Base-by-base conservation (phyloP, 2,797 vertebrate species). In the Coregonus suidteri region DNA sequence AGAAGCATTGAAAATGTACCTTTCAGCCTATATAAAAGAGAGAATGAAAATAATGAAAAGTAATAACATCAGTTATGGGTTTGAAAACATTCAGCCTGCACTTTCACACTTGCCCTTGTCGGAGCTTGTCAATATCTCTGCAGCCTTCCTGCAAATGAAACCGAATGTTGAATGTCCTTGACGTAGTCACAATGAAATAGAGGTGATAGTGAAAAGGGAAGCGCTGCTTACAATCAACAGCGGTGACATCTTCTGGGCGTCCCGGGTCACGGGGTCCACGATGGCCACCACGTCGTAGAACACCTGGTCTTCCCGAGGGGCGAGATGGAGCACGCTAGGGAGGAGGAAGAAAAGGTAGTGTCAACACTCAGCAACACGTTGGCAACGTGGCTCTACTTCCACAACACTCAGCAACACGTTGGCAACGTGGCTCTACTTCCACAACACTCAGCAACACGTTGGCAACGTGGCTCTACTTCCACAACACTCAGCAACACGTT, bases 191-290 rank as follows among this genome's bases (percentile, higher is more conserved):
- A 53, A 79, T 65, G 73, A 30, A 13, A 77, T 18, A 7, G 52
- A 65, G 37, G 72, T 52, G 6, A 41, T 30, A 73, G n/a, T 0
- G 56, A 3, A 16, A 65, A 9, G 68, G 25, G 18, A 16, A 18
- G 25, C 3, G 13, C 9, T 64, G 75, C 97, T 96, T 95, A 99
- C 98, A 85, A 94, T 93, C 80, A 99, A 83, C 67, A 99, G 90
- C 20, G 96, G 91, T 67, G 96, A 88, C 93, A 99, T 93, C 92
- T 97, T 98, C 94, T 99, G 98, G 72, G 97, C 97, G 73, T 96
- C 95, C 91, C 97, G 95, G 4, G 96, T 96, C 79, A 99, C 87
- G 4, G 98, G 98, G 88, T 99, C 98, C 81, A 98, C 93, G 67
- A 97, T 83, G 78, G 96, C 98, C 85, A 97, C 74, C 35, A 98